Conservation (phyloP, 2,888 invertebrate species). For the Plutella xylostella region DNA sequence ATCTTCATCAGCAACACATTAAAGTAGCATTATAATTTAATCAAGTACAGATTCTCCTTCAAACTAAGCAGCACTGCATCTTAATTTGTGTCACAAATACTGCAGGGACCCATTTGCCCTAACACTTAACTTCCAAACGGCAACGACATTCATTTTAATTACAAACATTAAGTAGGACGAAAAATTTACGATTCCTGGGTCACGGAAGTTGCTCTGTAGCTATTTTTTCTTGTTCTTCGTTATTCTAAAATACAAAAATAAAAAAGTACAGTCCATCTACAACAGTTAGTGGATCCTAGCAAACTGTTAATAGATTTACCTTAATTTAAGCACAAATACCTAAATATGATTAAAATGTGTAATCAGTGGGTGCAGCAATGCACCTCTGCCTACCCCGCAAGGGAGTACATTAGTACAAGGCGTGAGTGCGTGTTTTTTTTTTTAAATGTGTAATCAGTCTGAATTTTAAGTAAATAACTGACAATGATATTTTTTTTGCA, state of each 20-base stretch:
- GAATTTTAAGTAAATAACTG: no score
- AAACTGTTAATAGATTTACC: background rate
- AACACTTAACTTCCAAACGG: constrained; percentile 47
- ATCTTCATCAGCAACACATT: no score
- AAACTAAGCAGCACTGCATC: no score
- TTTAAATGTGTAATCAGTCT: no score
- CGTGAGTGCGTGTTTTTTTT: no score
- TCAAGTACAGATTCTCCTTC: no score
- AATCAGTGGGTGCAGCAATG: background rate
- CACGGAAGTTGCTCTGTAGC: background rate
- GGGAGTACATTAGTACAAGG: no score
- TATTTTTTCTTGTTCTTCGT: background rate
- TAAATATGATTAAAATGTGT: background rate
- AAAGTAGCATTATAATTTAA: no score
- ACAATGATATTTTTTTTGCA: background rate
- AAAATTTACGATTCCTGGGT: constrained; percentile 28
- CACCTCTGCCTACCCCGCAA: no score
- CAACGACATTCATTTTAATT: constrained; percentile 54
- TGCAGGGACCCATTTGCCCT: constrained; percentile 33
- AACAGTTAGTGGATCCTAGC: background rate
- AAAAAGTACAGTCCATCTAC: background rate
- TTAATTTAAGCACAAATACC: background rate
- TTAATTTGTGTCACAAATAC: constrained; percentile 40
- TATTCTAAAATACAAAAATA: background rate
- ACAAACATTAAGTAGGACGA: constrained; percentile 31